Conservation (phyloP, 1,140 invertebrate genomes). For the Drosophila tropicalis region DNA sequence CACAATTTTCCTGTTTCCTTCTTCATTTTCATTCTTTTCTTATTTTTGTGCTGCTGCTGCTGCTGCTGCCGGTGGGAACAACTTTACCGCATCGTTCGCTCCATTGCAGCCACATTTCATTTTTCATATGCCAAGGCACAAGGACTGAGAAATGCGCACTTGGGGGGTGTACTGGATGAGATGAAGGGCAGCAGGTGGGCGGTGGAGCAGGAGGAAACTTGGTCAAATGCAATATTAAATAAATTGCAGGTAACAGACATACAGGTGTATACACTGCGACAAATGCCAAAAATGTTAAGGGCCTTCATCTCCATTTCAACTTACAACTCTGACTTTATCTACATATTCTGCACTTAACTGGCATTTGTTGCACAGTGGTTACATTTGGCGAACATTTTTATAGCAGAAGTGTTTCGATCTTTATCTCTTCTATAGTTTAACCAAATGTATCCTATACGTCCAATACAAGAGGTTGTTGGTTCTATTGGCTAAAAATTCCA, state of each 20-base stretch:
- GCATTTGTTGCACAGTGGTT: slow-evolving; percentile 31
- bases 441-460: no score
- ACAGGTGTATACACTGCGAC: slow-evolving; percentile 40
- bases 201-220: slow-evolving; percentile 2
- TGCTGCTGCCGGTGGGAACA: neutral
- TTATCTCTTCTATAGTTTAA: no score
- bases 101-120: slow-evolving; percentile 53
- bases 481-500: no score
- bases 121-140: slow-evolving; percentile 43
- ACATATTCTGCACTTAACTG: slow-evolving; percentile 53
- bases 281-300: slow-evolving; percentile 30
- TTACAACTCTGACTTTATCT: slow-evolving; percentile 24
- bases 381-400: no score
- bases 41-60: neutral
- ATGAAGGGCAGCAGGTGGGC: neutral
- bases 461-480: no score
- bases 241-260: slow-evolving; percentile 33
- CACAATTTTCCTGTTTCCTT: slow-evolving; percentile 16
- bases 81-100: slow-evolving; percentile 30
- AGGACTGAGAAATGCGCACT: neutral
- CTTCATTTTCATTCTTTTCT: slow-evolving; percentile 22
- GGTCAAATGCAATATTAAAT: slow-evolving; percentile 58
- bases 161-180: neutral
- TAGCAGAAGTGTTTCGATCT: no score
- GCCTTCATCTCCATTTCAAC: neutral